phyloP scores from a whole-genome alignment of 92 coral and sea anemone genomes.

The Phenganax stokvisi region DNA sequence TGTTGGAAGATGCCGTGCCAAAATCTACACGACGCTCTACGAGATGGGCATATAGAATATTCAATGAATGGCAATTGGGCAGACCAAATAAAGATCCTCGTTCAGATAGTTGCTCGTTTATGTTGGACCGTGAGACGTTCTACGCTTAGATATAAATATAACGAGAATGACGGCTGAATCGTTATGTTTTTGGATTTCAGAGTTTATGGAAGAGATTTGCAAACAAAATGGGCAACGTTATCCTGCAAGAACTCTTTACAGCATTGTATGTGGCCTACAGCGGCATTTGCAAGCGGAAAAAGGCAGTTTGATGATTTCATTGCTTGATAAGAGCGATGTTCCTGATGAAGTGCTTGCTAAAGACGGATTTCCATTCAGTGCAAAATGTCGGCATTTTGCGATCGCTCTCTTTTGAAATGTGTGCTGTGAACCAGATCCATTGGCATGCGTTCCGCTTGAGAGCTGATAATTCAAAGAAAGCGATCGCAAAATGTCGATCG shows the following conservation, averaged over 20 bases:
- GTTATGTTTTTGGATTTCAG: conserved; percentile 36
- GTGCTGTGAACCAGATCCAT: too few relatives aligned
- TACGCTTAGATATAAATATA: conserved; percentile 36
- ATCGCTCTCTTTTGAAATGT: too few relatives aligned
- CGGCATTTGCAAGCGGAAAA: conserved; percentile 11
- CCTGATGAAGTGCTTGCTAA: conserved; percentile 33
- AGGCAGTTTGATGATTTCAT: conserved; percentile 20
- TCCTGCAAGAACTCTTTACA: conserved; percentile 53
- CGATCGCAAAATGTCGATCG: too few relatives aligned
- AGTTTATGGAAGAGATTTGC: conserved; percentile 48
- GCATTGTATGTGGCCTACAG: conserved; percentile 2
- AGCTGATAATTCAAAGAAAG: too few relatives aligned
- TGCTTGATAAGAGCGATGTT: neutral
- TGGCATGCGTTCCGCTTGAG: too few relatives aligned
- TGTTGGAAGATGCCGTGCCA: conserved; percentile 43
- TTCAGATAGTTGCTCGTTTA: conserved; percentile 43
- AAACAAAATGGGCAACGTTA: conserved; percentile 47
- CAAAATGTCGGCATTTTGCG: too few relatives aligned
- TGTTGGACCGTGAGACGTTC: conserved; percentile 37
- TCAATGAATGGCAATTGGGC: conserved; percentile 46
- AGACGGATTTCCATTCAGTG: too few relatives aligned
- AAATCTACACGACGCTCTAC: conserved; percentile 50
- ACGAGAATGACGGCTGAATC: conserved; percentile 21
- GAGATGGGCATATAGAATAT: conserved; percentile 51
- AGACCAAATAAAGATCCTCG: conserved; percentile 49